Base-by-base conservation (phyloP, 2,113 vertebrate genomes). In the Dendrocopos noguchii region DNA sequence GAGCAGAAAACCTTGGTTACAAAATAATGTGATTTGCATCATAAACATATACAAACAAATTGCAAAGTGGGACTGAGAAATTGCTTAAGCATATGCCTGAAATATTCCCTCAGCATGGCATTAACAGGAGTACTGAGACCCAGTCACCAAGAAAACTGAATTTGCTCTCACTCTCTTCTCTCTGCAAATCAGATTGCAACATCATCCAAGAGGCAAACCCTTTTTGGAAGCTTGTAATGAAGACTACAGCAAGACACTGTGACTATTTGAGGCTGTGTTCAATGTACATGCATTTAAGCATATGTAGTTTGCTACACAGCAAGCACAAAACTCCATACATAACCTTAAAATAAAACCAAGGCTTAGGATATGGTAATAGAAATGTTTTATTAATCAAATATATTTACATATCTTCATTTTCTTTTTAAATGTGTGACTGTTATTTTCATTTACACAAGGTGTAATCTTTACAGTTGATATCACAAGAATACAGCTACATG, bases 381-480 rank as follows among this genome's bases (percentile, higher is more conserved):
- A 97, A 97, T 92, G 84, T 96, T 97, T 97, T 97, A 97, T 98
- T 97, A 96, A 94, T 97, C 95, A 97, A 97, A 97, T 96, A 94
- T 97, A 97, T 97, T 97, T 97, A 97, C 94, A 98, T 90, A 91
- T 97, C 80, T 95, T 93, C 7, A 25, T 92, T 89, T 91, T 80
- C 74, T 91, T 75, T 95, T 96, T 95, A 92, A 95, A 94, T 55
- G 91, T 96, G 80, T 91, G 91, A 61, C 93, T 94, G 80, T 86
- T 95, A 65, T 91, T 95, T 96, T 97, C 70, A 93, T 95, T 97
- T 96, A 94, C 97, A 91, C 91, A 97, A 90, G 94, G 91, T 31
- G 34, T 70, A 94, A 80, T 96, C 72, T 95, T 96, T 92, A 87
- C 81, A 95, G 86, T 90, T 93, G 92, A 71, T 91, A 92, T 88